Conservation (phyloP, 2,797 vertebrate genomes). For the Gymnothorax javanicus region DNA sequence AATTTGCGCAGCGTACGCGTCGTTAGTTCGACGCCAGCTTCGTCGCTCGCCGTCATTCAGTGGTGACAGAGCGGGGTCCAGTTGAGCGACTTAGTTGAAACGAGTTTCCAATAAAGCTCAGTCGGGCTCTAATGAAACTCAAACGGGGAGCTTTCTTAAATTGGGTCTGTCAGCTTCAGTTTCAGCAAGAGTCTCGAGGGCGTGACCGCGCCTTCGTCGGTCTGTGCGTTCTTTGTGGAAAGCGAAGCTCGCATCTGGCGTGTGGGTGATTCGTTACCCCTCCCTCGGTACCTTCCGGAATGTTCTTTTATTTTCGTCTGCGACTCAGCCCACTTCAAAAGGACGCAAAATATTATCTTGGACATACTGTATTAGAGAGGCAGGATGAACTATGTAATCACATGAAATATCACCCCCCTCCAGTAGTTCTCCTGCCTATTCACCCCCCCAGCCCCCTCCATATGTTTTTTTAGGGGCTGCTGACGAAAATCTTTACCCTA, state of each 20-base stretch:
- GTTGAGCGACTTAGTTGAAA: neutral
- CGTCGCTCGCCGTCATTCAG: neutral
- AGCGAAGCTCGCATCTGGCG: neutral
- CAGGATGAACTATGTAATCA: neutral
- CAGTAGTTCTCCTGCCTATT: neutral
- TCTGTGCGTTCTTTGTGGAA: neutral
- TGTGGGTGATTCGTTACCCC: neutral
- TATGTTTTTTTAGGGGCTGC: slow-evolving; percentile 38
- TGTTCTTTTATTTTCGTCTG: neutral
- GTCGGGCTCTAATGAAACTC: neutral
- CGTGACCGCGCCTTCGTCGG: neutral
- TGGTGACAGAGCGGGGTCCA: neutral
- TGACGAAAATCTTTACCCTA: slow-evolving; percentile 64
- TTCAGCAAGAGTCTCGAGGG: neutral
- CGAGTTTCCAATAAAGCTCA: neutral
- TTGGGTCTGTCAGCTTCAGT: neutral
- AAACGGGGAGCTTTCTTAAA: neutral
- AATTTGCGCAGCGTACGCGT: neutral
- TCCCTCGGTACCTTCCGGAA: neutral
- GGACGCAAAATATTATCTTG: neutral
- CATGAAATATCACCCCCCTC: neutral
- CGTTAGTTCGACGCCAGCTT: neutral
- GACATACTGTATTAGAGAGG: neutral
- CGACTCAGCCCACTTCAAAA: neutral
- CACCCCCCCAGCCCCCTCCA: neutral